phyloP scores from a whole-genome alignment of 1,140 invertebrate genomes.

The Eupristina koningsbergeri region DNA sequence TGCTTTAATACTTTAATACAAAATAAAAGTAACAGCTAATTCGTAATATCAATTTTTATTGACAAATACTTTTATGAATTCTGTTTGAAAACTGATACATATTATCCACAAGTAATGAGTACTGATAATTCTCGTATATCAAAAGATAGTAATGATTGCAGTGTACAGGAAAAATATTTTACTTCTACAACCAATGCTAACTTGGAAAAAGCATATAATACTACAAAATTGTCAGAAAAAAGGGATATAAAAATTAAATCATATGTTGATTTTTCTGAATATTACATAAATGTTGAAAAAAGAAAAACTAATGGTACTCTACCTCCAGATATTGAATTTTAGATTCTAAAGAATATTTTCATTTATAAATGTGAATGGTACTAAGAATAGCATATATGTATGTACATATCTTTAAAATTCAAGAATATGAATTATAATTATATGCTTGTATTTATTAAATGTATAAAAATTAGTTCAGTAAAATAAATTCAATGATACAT shows the following conservation, averaged over 20 bases:
- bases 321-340: constrained; percentile 74
- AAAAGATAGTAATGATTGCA: constrained; percentile 48
- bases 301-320: constrained; percentile 76
- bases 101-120: constrained; percentile 76
- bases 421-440: too few species aligned
- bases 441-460: too few species aligned
- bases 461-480: too few species aligned
- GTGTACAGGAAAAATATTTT: not conserved
- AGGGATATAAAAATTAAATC: constrained; percentile 80
- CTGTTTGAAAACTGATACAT: constrained; percentile 73
- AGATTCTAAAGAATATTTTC: not conserved
- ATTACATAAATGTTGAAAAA: constrained; percentile 83
- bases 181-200: constrained; percentile 1
- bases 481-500: too few species aligned
- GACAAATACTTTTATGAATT: constrained; percentile 76
- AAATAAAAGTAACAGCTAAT: constrained; percentile 77
- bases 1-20: too few species aligned
- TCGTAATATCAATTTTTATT: constrained; percentile 89
- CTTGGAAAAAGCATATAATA: not conserved
- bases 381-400: not conserved
- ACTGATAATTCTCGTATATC: constrained; percentile 49
- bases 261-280: constrained; percentile 90
- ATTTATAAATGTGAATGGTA: not conserved
- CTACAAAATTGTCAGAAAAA: constrained; percentile 65
- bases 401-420: not conserved